Conservation (phyloP, 2,888 invertebrate genomes). For the Eupeodes luniger region DNA sequence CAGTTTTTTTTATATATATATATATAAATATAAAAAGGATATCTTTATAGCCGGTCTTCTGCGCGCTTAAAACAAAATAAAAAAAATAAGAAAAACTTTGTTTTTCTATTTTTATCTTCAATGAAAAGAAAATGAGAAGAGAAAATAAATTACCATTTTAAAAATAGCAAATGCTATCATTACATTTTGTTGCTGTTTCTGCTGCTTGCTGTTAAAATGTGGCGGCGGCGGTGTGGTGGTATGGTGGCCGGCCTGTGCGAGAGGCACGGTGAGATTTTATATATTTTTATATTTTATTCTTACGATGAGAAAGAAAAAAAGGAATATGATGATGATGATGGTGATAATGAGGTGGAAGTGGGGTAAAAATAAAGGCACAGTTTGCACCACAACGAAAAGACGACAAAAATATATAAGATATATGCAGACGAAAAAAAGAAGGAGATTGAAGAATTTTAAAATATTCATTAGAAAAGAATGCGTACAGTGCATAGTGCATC, state of each 20-base stretch:
- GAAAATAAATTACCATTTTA: conserved; percentile 51
- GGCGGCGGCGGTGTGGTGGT: neutral
- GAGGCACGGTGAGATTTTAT: neutral
- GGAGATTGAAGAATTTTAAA: conserved; percentile 54
- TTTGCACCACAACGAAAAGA: conserved; percentile 4
- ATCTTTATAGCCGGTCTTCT: conserved; percentile 55
- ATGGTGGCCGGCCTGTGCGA: too few relatives aligned
- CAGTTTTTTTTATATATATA: neutral
- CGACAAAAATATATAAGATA: neutral
- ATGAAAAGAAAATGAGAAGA: conserved; percentile 25
- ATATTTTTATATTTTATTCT: conserved; percentile 11
- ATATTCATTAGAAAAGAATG: conserved; percentile 73
- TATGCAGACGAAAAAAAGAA: neutral
- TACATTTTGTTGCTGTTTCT: conserved; percentile 31
- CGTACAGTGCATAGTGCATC: conserved; percentile 63
- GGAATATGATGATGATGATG: conserved; percentile 2
- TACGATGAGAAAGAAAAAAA: neutral
- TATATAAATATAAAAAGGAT: neutral
- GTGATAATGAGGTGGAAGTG: neutral
- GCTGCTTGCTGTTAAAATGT: neutral
- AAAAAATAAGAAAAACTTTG: neutral
- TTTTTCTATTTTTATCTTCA: conserved; percentile 17
- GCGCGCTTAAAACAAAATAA: conserved; percentile 15
- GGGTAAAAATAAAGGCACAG: neutral
- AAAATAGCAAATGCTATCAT: conserved; percentile 76